Evolutionary conservation across 1,140 invertebrate genomes (phyloP), one percentile per base, ranked within the genome.

Genomic region (Hyposmocoma kahamanoa): DNA sequence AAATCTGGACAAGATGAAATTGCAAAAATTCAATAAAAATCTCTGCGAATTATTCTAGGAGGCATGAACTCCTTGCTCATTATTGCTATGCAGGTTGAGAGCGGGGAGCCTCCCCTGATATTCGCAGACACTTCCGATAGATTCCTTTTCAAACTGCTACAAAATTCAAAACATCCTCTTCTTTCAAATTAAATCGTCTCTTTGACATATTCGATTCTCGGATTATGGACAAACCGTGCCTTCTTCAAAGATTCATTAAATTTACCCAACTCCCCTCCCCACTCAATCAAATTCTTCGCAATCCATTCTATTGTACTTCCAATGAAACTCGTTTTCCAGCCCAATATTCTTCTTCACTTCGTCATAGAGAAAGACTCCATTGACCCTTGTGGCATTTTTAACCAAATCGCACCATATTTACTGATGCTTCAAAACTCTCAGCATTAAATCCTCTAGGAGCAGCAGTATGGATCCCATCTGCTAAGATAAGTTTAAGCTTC

Each of bases 11-110:
- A 41, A 1, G 3, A 17, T 8, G 26, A 22, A 22, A 8, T 39
- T 0, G 38, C 24, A 11, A 42, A 22, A 11, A 28, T 48, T 1
- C 47, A 48, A 11, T 41, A 21, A 9, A 28, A 19, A 20, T 41
- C 13, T 38, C 38, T 48, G 1, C 11, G 47, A 41, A 28, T 48
- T 10, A 41, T 48, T 11, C 1, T 18, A 1, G 47, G 47, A 10
- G 26, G 17, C 19, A 48, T 48, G 47, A 48, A 42, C n/a, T 48
- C 47, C 1, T 28, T 38, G 5, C 36, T 38, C 8, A 48, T 41
- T 3, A 48, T 41, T 42, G 47, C 47, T 9, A 15, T 48, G 2
- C 47, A 41, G 24, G 36, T 48, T 6, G 47, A 48, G 21, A 41
- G 47, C 24, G 2, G 17, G 0, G 47, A 48, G 8, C 47, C 47